These are phyloP conservation scores for Nemurella pictetii DNA, from an alignment of 2,888 invertebrate genomes.

Conservation along the genomic window DNA sequence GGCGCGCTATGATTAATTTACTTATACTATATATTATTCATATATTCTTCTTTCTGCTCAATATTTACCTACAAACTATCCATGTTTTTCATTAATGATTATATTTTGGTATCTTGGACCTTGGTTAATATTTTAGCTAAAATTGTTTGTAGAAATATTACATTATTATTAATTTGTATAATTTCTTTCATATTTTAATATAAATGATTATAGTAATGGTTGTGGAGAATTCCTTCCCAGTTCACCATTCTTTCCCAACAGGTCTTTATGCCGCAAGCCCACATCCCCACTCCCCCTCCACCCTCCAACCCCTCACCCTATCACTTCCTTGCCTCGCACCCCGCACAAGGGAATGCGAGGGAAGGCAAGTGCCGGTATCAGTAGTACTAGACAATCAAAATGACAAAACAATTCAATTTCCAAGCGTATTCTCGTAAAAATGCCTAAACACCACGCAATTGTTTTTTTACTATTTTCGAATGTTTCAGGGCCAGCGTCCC, in stretches of 20 bases:
- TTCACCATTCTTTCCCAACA: not conserved
- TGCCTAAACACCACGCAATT: constrained; percentile 3
- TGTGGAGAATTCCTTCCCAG: constrained; percentile 13
- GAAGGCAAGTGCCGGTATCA: constrained; percentile 36
- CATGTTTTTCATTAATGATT: constrained; percentile 39
- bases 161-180: constrained; percentile 51
- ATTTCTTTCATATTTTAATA: constrained; percentile 34
- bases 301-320: not conserved
- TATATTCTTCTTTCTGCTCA: constrained; percentile 34
- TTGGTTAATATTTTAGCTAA: constrained; percentile 57
- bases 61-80: constrained; percentile 41
- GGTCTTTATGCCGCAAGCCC: not conserved
- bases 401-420: constrained; percentile 2
- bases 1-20: constrained; percentile 37
- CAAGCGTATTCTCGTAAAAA: not conserved
- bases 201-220: constrained; percentile 29
- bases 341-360: constrained; percentile 18
- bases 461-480: constrained; percentile 9
- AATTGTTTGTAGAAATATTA: constrained; percentile 57
- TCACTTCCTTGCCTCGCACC: not conserved
- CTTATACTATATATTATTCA: constrained; percentile 28
- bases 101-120: constrained; percentile 70
- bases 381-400: constrained; percentile 30
- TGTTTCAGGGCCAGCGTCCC: not conserved
- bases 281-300: not conserved